Base-by-base conservation (phyloP, 1,140 invertebrate genomes). In the Megathymus violae region DNA sequence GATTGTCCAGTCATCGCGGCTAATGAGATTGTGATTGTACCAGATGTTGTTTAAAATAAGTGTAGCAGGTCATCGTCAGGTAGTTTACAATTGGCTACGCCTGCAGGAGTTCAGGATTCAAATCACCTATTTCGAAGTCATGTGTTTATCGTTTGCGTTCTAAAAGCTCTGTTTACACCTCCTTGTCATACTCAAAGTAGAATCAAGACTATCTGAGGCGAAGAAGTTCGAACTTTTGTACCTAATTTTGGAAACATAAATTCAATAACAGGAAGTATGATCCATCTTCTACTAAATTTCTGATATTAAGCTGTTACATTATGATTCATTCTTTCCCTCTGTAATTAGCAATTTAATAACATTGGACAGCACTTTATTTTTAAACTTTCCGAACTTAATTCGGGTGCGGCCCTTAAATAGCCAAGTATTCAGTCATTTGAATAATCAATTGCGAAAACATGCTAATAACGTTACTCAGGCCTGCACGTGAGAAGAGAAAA, bases 361-460 rank as follows among this genome's bases (percentile, higher is more conserved):
- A 40, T 40, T 10, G 11, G 5, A 5, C 19, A 38, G 50, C 16
- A 40, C 14, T 52, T 52, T 52, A 40, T 52, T 52, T 52, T 52
- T 22, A 52, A 19, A 17, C 9, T 34, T n/a, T 19, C 50, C 50
- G 34, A 25, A 36, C 11, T 41, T 19, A 36, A 54, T 54, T 54
- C 31, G 14, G 19, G 22, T 44, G 52, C 44, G 40, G 38, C 22
- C 41, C 54, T 11, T 13, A 58, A 58, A 58, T 58, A 15, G 27
- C 41, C n/a, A 43, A 41, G 54, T 58, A 58, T 46, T 58, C 46
- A 58, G 41, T 46, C 54, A 58, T 58, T 58, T 46, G 54, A 46
- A 58, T 58, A 58, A 58, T 58, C 54, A 58, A 58, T 58, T 58
- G 54, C 54, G 46, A 46, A 58, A 58, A 58, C 41, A 58, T 58